These are phyloP conservation scores for Hoplostethus atlanticus DNA, from an alignment of 2,797 vertebrate species.

Conservation along the genomic window DNA sequence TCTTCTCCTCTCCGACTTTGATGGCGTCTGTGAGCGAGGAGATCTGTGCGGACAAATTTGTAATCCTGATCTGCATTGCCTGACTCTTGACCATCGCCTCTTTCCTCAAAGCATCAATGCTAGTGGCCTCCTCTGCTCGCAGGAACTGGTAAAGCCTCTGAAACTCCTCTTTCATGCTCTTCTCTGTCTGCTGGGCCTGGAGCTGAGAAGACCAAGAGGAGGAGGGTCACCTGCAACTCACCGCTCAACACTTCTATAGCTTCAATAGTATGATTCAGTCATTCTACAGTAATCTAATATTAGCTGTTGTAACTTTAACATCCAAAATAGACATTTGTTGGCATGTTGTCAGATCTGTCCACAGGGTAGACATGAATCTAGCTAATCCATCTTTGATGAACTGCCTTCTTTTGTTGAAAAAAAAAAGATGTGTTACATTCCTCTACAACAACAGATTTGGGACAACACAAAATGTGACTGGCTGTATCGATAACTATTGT, in stretches of 20 bases:
- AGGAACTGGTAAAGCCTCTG: constrained; percentile 50
- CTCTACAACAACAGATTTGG: background rate
- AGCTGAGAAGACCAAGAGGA: constrained; percentile 24
- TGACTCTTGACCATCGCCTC: constrained; percentile 34
- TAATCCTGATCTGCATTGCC: constrained; percentile 9
- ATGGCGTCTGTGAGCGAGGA: constrained; percentile 21
- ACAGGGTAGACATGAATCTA: too few relatives aligned
- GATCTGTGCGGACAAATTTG: constrained; percentile 34
- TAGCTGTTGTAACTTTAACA: background rate
- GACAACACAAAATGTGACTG: background rate
- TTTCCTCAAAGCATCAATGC: constrained; percentile 35
- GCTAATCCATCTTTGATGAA: too few relatives aligned
- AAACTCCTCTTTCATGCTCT: constrained; percentile 42
- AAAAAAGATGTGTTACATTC: too few relatives aligned
- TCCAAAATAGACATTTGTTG: background rate
- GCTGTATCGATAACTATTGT: rapidly evolving
- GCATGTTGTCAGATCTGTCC: too few relatives aligned
- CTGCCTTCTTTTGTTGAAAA: too few relatives aligned
- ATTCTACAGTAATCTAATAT: background rate
- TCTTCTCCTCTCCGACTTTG: background rate
- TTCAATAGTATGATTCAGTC: background rate
- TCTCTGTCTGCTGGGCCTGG: constrained; percentile 55
- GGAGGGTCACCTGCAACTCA: background rate
- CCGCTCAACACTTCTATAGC: background rate
- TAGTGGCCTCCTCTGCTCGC: constrained; percentile 38